These are phyloP conservation scores for Pseudachorutes palmiensis DNA, from an alignment of 1,140 invertebrate genomes.

Conservation along the genomic window DNA sequence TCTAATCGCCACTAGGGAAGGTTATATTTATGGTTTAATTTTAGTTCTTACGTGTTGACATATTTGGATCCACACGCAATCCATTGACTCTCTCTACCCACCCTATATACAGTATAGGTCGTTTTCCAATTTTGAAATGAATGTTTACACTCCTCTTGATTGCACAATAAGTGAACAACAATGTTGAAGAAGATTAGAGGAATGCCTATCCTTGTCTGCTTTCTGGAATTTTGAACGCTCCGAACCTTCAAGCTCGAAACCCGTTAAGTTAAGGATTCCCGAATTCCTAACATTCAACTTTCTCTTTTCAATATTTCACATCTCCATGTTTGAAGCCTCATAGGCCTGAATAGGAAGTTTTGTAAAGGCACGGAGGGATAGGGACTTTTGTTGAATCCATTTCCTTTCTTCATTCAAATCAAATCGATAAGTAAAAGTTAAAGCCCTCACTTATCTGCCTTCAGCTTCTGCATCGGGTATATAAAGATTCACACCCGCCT, in stretches of 20 bases:
- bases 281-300: no score
- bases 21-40: no score
- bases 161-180: neutral
- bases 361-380: neutral
- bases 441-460: constrained; percentile 1
- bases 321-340: neutral
- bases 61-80: no score
- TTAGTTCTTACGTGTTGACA: no score
- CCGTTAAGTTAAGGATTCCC: no score
- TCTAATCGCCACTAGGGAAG: neutral
- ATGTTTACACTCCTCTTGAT: neutral
- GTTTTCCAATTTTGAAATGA: neutral
- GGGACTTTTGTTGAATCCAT: neutral
- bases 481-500: no score
- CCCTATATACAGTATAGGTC: neutral
- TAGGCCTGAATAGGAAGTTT: neutral
- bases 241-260: no score
- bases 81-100: no score
- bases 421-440: constrained; percentile 13
- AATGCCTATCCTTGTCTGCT: neutral
- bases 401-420: neutral
- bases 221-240: neutral
- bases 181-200: neutral
- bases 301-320: neutral
- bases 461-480: neutral